Conservation (phyloP, 92 coral and sea anemone genomes). For the Hydrozoanthus gracilis region DNA sequence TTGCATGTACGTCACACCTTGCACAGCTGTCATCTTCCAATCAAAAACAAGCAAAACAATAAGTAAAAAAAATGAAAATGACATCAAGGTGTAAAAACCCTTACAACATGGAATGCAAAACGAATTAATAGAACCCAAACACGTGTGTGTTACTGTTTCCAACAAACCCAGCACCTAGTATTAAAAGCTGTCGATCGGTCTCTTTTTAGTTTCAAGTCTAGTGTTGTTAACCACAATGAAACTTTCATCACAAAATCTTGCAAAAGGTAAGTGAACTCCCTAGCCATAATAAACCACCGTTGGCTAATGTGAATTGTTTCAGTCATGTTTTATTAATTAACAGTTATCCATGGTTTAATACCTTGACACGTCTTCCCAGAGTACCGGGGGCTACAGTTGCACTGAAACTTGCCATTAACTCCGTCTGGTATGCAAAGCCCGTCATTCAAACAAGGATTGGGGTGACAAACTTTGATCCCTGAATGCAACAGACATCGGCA, state of each 20-base stretch:
- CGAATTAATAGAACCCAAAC: not conserved
- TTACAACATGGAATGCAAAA: not conserved
- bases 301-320: not conserved
- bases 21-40: conserved; percentile 1
- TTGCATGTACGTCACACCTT: conserved; percentile 23
- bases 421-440: conserved; percentile 61
- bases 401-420: conserved; percentile 61
- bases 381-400: conserved; percentile 63
- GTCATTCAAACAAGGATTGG: conserved; percentile 90
- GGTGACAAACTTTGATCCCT: conserved; percentile 67
- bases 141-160: too few relatives aligned
- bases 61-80: not conserved
- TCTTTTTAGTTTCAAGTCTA: too few relatives aligned
- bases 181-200: too few relatives aligned
- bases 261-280: too few relatives aligned
- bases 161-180: too few relatives aligned
- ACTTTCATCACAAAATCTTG: too few relatives aligned
- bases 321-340: too few relatives aligned
- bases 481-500: not conserved
- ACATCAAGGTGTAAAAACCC: not conserved
- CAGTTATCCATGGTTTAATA: conserved; percentile 8
- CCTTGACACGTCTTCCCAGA: conserved; percentile 73
- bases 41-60: not conserved
- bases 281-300: not conserved
- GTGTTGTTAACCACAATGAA: too few relatives aligned